Conservation (phyloP, 2,797 vertebrate species). For the Fratercula arctica region DNA sequence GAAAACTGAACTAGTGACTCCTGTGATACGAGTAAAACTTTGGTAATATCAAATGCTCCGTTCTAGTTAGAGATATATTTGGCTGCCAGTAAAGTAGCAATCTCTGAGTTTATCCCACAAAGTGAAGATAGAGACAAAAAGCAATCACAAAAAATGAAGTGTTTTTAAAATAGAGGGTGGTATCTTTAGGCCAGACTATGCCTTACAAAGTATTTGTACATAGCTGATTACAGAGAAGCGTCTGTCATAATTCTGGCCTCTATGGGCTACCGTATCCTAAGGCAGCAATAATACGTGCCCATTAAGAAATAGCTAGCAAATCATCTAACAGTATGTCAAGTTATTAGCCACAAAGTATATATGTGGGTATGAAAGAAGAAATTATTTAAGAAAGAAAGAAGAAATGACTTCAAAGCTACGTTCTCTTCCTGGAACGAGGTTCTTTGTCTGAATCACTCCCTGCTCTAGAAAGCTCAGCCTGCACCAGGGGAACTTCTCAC, state of each 20-base stretch:
- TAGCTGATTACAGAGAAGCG: neutral
- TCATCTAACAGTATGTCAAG: neutral
- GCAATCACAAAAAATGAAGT: neutral
- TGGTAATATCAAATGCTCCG: neutral
- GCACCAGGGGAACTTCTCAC: neutral
- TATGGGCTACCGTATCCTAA: neutral
- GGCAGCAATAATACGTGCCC: neutral
- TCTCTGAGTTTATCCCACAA: constrained; percentile 14
- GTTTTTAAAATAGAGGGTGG: neutral
- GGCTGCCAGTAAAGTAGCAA: neutral
- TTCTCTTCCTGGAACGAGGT: neutral
- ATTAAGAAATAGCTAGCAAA: neutral
- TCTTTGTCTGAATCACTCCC: constrained; percentile 16
- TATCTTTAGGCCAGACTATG: constrained; percentile 17
- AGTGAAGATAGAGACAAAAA: constrained; percentile 12
- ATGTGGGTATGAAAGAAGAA: neutral
- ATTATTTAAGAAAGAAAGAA: neutral
- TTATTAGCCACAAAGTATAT: neutral
- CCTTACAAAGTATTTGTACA: neutral
- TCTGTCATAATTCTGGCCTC: neutral
- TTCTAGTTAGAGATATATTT: neutral
- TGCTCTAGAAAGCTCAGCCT: neutral
- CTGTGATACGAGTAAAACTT: constrained; percentile 18
- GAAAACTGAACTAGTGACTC: constrained; percentile 25
- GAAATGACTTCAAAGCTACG: neutral